phyloP scores from a whole-genome alignment of 2,113 vertebrate genomes.

The Cygnus buccinator region DNA sequence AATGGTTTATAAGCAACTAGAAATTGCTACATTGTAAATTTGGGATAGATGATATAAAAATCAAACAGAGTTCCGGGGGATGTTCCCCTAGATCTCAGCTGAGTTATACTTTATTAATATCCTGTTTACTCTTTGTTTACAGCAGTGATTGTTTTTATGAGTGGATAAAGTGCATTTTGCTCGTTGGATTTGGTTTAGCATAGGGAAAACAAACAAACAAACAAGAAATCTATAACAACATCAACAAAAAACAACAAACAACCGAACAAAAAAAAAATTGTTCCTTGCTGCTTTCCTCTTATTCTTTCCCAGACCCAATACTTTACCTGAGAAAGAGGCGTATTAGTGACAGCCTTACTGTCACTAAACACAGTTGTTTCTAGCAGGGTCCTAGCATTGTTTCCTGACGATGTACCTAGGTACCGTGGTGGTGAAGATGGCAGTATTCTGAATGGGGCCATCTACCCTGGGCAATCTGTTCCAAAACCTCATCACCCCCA shows the following conservation, averaged over 20 bases:
- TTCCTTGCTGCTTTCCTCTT: neutral
- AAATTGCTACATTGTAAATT: slow-evolving; percentile 41
- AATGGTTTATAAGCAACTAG: slow-evolving; percentile 41
- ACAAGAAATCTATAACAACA: neutral
- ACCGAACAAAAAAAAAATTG: neutral
- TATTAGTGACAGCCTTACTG: neutral
- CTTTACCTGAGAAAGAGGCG: neutral
- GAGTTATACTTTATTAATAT: slow-evolving; percentile 19
- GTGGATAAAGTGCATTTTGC: neutral
- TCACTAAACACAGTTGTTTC: neutral
- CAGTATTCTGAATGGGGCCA: neutral
- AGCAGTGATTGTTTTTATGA: neutral
- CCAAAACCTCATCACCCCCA: neutral
- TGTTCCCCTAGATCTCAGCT: neutral
- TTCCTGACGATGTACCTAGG: neutral
- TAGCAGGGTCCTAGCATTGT: neutral
- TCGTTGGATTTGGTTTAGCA: slow-evolving; percentile 2
- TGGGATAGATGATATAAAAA: slow-evolving; percentile 18
- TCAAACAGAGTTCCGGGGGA: neutral
- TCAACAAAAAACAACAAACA: too few species aligned
- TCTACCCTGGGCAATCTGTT: neutral
- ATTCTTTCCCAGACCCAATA: neutral
- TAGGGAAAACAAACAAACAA: neutral
- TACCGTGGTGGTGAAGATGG: neutral
- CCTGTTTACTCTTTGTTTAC: slow-evolving; percentile 23